phyloP scores from a whole-genome alignment of 2,888 invertebrate species.

The Dasypogon diadema region DNA sequence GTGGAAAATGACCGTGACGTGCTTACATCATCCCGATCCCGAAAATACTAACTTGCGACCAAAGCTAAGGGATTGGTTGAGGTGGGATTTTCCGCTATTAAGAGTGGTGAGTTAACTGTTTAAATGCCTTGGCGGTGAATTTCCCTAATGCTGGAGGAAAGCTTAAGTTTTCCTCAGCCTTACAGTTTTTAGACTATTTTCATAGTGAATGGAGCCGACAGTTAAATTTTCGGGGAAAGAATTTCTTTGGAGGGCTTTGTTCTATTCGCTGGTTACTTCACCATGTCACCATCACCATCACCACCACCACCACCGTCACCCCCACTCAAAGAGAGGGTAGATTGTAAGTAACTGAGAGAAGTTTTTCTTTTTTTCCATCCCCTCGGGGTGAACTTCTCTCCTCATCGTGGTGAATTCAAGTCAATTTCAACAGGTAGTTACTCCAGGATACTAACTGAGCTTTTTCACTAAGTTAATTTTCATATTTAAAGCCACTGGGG shows the following conservation, averaged over 20 bases:
- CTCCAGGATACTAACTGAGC: slow-evolving; percentile 25
- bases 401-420: slow-evolving; percentile 6
- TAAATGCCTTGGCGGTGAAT: slow-evolving; percentile 11
- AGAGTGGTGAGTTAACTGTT: slow-evolving; percentile 28
- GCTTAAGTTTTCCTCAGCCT: neutral
- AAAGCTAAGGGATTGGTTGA: slow-evolving; percentile 50
- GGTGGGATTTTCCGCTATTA: slow-evolving; percentile 41
- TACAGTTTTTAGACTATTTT: neutral
- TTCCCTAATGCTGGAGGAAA: neutral
- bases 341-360: no score
- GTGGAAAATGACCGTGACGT: slow-evolving; percentile 34
- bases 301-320: no score
- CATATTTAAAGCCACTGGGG: slow-evolving; percentile 37
- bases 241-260: no score
- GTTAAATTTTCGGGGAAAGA: neutral
- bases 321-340: no score
- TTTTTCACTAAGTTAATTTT: slow-evolving; percentile 42
- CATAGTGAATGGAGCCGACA: neutral
- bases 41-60: slow-evolving; percentile 50
- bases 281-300: no score
- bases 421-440: slow-evolving; percentile 41
- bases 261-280: no score
- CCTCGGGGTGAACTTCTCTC: no score
- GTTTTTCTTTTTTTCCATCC: no score
- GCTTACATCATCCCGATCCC: slow-evolving; percentile 51